Conservation (phyloP, 1,140 invertebrate species). For the Gryllus bimaculatus region DNA sequence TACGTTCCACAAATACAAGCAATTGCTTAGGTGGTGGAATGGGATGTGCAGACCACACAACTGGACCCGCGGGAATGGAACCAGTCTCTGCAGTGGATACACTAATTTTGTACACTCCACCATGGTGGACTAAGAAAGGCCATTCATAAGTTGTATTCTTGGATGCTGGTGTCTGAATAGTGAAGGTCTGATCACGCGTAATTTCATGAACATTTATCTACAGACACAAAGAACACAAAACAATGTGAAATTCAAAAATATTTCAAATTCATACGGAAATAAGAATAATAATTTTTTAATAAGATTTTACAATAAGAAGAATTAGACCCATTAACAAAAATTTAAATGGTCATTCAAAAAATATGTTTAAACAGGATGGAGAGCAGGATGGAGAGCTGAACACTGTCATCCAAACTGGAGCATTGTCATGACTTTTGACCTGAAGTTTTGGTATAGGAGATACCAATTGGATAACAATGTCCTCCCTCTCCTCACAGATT, state of each 20-base stretch:
- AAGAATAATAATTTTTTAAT: too few relatives aligned
- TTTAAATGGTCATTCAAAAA: too few relatives aligned
- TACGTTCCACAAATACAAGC: conserved; percentile 40
- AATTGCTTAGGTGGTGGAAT: conserved; percentile 56
- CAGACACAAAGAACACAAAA: conserved; percentile 12
- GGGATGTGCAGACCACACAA: conserved; percentile 43
- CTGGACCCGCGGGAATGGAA: conserved; percentile 36
- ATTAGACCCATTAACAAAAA: too few relatives aligned
- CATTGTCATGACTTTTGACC: too few relatives aligned
- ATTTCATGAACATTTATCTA: conserved; percentile 47
- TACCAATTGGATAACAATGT: too few relatives aligned
- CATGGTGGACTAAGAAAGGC: conserved; percentile 45
- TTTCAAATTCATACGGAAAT: too few relatives aligned
- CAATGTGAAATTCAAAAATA: background rate
- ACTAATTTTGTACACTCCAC: conserved; percentile 52
- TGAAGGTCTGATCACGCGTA: conserved; percentile 35
- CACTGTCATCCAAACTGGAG: too few relatives aligned
- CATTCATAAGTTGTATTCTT: conserved; percentile 34
- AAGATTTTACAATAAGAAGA: too few relatives aligned
- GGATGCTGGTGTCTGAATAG: conserved; percentile 36
- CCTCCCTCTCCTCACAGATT: too few relatives aligned
- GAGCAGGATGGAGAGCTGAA: too few relatives aligned
- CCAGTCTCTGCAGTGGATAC: conserved; percentile 40
- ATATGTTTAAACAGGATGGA: too few relatives aligned
- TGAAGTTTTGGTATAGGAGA: too few relatives aligned